Conservation (phyloP, 1,140 invertebrate species). For the Ericerus pela region DNA sequence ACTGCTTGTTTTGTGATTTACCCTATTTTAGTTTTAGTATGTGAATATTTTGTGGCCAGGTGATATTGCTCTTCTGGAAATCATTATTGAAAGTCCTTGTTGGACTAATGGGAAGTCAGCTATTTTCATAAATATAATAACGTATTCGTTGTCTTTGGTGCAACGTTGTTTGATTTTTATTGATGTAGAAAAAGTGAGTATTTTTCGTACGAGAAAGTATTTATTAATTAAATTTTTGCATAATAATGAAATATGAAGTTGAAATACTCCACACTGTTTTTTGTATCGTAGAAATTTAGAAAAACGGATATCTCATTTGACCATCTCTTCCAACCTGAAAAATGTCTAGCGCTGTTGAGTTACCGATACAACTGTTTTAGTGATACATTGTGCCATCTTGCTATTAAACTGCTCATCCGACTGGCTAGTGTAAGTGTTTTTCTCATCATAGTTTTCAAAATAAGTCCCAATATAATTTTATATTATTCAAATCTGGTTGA, state of each 20-base stretch:
- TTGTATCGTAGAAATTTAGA: not conserved
- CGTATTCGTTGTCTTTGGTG: not conserved
- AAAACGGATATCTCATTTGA: not conserved
- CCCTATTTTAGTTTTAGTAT: too few species aligned
- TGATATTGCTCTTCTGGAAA: not conserved
- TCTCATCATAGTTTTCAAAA: not conserved
- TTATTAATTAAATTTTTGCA: not conserved
- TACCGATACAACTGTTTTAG: constrained; percentile 1
- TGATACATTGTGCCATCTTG: not conserved
- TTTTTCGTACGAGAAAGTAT: constrained; percentile 2
- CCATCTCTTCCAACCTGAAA: constrained; percentile 1
- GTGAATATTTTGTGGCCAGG: not conserved
- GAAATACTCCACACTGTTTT: too few species aligned
- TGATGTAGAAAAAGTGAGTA: not conserved
- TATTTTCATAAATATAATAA: not conserved
- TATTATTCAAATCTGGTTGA: not conserved
- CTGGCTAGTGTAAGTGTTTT: not conserved
- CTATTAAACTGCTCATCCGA: not conserved
- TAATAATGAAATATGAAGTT: too few species aligned
- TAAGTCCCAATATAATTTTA: too few species aligned
- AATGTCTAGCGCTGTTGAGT: not conserved
- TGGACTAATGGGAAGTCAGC: constrained; percentile 2
- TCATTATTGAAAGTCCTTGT: not conserved
- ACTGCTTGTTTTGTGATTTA: not conserved
- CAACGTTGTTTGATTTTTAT: constrained; percentile 4